phyloP scores from a whole-genome alignment of 2,888 invertebrate genomes.

The Sinohyriopsis cumingii region DNA sequence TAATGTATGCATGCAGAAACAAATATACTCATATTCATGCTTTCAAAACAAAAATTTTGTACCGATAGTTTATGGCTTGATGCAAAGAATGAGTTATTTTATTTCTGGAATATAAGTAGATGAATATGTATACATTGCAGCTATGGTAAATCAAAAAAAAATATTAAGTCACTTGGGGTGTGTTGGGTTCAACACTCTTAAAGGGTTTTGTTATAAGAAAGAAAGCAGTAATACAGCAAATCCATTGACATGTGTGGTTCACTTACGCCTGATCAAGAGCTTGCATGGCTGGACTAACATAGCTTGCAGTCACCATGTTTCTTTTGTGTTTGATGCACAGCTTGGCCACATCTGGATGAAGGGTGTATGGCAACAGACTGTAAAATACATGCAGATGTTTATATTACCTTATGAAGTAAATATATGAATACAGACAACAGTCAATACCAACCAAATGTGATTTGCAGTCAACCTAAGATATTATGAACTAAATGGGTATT shows the following conservation, averaged over 20 bases:
- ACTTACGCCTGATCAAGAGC: constrained; percentile 80
- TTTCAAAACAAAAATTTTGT: too few species aligned
- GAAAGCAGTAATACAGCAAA: background rate
- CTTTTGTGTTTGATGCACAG: constrained; percentile 89
- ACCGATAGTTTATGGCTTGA: too few species aligned
- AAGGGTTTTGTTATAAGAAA: too few species aligned
- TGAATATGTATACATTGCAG: background rate
- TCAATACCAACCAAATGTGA: too few species aligned
- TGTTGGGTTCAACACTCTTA: background rate
- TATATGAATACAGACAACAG: background rate
- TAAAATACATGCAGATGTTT: constrained; percentile 8
- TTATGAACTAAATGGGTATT: too few species aligned
- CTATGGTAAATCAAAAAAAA: background rate
- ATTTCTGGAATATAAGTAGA: background rate
- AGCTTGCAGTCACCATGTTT: constrained; percentile 97
- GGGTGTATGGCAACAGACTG: constrained; percentile 90
- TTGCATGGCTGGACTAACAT: constrained; percentile 88
- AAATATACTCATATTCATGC: too few species aligned
- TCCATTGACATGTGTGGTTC: too few species aligned
- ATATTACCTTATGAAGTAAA: background rate
- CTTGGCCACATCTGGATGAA: constrained; percentile 89
- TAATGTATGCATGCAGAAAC: too few species aligned
- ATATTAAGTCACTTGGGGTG: background rate
- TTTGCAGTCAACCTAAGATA: too few species aligned
- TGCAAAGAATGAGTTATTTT: too few species aligned